Base-by-base conservation (phyloP, 2,888 invertebrate species). In the Belgica antarctica region DNA sequence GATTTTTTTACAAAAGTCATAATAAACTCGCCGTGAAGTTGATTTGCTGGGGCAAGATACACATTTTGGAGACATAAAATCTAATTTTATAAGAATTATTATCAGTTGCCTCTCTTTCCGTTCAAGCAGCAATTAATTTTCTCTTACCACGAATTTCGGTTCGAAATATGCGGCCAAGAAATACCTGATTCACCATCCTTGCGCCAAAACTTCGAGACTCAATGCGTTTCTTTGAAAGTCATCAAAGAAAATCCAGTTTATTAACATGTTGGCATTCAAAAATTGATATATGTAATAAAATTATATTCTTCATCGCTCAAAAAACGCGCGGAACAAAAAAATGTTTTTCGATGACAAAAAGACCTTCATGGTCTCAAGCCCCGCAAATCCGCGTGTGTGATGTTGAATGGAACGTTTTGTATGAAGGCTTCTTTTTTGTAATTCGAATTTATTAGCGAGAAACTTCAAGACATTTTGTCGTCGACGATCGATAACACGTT, bases 381-480 rank as follows among this genome's bases (percentile, higher is more conserved):
- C 4, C 46, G 4, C 2, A 57, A 57, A 62, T 34, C 62, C 62
- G 34, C 31, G 62, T 27, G n/a, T n/a, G 25, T 28, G 24, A 7
- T 28, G 61, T 61, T 27, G 25, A 27, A 28, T 8, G 31, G 36
- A 27, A 7, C 24, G 31, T 12, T 62, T 61, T 41, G 62, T 19
- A 36, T 36, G 7, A 34, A 22, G 22, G 41, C 10, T 36, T 63
- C 41, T 41, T 41, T 12, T n/a, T 7, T 41, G 41, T 41, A 41
- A 12, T 41, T 41, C 25, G n/a, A 19, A 15, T 63, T 63, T 19
- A 19, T 22, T 63, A 41, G 36, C 41, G n/a, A 63, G 63, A 41
- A 15, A 24, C 17, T 34, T 17, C 7, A 65, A 65, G 65, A 65
- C 65, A 65, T 28, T 65, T 15, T 46, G 65, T 47, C 47, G 65